Base-by-base conservation (phyloP, 2,113 vertebrate species). In the Ellobius talpinus region DNA sequence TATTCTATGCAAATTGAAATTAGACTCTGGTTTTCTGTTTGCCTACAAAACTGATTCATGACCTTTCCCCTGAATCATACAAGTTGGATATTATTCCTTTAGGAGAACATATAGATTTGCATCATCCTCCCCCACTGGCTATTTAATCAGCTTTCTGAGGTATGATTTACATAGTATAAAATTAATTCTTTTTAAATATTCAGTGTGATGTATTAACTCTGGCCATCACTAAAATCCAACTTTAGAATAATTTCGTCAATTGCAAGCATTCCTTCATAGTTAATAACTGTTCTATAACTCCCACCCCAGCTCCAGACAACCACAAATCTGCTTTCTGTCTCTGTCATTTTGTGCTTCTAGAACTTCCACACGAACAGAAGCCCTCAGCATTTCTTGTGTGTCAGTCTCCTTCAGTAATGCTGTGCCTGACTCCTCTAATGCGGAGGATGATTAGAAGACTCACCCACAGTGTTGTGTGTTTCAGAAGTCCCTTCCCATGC, bases 201-300 rank as follows among this genome's bases (percentile, higher is more conserved):
- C 55, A 87, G 4, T 68, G 23, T 87, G 33, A 90, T 87, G 63
- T 3, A 84, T 88, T 94, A 90, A 92, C 91, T 68, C 26, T 61
- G 77, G 24, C 36, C 31, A 81, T 86, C 55, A 91, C 39, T 58
- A 86, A 95, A 96, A 72, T 61, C 66, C 33, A 76, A 24, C 50
- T 87, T 50, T 92, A 70, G 42, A 94, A 77, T 92, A 61, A 87
- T 72, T 87, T n/a, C 42, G 42, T 77, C 50, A 50, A 8, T 13
- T 21, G 19, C 13, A 11, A 74, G 63, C 66, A 9, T 79, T 96
- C 31, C 36, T 16, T 89, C 58, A 16, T 61, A 13, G 24, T 42
- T 11, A 21, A 79, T 39, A 81, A 73, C 61, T 47, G 39, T 79
- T 58, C 36, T 39, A 17, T 29, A 29, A 1, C 61, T 39, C 33